Evolutionary conservation across 1,140 invertebrate genomes (phyloP), one percentile per base, ranked within the genome.

Genomic region (Ceratosolen solmsi): DNA sequence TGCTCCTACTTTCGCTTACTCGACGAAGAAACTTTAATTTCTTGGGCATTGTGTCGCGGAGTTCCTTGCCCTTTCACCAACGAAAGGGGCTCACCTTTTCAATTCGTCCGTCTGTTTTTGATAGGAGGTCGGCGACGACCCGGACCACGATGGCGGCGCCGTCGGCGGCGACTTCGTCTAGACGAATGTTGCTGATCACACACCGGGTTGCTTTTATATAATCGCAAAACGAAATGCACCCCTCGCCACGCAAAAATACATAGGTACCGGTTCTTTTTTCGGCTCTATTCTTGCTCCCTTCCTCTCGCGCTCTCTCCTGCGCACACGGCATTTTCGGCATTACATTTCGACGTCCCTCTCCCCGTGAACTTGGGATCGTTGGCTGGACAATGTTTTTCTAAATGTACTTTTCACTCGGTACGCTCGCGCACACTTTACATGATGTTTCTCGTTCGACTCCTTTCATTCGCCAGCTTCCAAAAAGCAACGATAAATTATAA

Each of bases 211-310:
- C 84, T 84, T 86, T 86, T 85, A 75, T 77, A 85, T 85, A 84
- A 87, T 86, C 84, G 82, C 86, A 20, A 79, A 86, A 85, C 85
- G 83, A 87, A 86, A 87, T 86, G 86, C 86, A 86, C 86, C 85
- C 86, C 82, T 85, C 84, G 79, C 73, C 36, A 74, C 78, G 84
- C 80, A 84, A 85, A 86, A 84, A 85, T 86, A 46, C 38, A 75
- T 63, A 33, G 36, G 36, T 78, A 86, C 86, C 84, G 85, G 85
- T 84, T 84, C 75, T 51, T 83, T 86, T 84, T 84, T 84, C 63
- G 79, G 58, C 76, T 60, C 60, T 33, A 36, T 51, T 80, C n/a
- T 72, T 60, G 33, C 46, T 75, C 46, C 51, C n/a, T 4, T 22
- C 0, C 54, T 41, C 33, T 30, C 70, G 9, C 13, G 4, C 46